These are phyloP conservation scores for Callopanchax toddi DNA, from an alignment of 2,113 vertebrate genomes.

Conservation along the genomic window DNA sequence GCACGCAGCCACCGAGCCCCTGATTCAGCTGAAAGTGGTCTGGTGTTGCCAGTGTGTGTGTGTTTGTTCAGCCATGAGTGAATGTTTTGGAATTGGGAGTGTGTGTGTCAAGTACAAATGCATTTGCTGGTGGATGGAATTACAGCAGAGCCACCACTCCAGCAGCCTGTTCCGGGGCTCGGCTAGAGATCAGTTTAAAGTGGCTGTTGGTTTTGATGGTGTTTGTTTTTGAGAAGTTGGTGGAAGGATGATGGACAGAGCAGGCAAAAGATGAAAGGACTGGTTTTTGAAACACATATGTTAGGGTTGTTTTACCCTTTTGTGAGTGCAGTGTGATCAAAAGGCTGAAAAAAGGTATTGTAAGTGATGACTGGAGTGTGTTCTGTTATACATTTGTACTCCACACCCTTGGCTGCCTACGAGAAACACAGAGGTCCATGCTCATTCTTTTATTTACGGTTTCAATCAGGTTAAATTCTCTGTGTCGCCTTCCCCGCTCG, in stretches of 20 bases:
- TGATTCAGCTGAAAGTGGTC: slow-evolving; percentile 37
- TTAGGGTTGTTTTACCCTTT: slow-evolving; percentile 23
- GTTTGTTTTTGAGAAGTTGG: slow-evolving; percentile 63
- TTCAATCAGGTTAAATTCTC: slow-evolving; percentile 55
- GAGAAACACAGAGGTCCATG: slow-evolving; percentile 41
- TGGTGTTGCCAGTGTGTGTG: slow-evolving; percentile 18
- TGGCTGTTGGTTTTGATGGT: slow-evolving; percentile 53
- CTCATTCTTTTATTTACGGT: slow-evolving; percentile 59
- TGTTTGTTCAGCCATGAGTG: slow-evolving; percentile 35
- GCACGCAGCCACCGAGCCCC: slow-evolving; percentile 50
- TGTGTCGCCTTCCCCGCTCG: slow-evolving; percentile 19
- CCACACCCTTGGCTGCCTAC: slow-evolving; percentile 3
- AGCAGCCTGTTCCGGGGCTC: slow-evolving; percentile 43
- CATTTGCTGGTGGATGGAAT: slow-evolving; percentile 67
- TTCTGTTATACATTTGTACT: slow-evolving; percentile 4
- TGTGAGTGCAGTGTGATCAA: slow-evolving; percentile 39
- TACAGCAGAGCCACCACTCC: slow-evolving; percentile 49
- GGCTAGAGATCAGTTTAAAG: slow-evolving; percentile 64
- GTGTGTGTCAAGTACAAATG: slow-evolving; percentile 46
- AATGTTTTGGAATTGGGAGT: slow-evolving; percentile 31
- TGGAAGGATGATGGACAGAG: slow-evolving; percentile 39
- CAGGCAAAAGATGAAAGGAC: slow-evolving; percentile 15
- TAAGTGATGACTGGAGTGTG: neutral
- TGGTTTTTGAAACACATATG: slow-evolving; percentile 28
- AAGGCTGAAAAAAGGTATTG: slow-evolving; percentile 21